Evolutionary conservation across 2,888 invertebrate genomes (phyloP), one percentile per base, ranked within the genome.

Genomic region (Sipunculus nudus): DNA sequence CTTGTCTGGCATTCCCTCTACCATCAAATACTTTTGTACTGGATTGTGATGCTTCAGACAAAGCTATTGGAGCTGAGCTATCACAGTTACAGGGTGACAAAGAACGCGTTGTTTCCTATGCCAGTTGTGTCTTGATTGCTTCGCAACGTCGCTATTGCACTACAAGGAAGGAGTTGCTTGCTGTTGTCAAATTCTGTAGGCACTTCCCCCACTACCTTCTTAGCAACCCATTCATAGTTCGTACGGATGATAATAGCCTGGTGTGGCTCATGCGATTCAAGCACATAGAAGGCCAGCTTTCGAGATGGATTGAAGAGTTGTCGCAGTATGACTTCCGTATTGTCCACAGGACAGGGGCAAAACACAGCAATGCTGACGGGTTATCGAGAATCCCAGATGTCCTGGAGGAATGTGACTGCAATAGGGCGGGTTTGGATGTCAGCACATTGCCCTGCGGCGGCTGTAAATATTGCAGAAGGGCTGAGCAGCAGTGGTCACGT

Each of bases 251-350:
- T 10, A 25, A 23, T 16, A 28, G 28, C 10, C n/a, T 48, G 16
- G 10, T 19, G 3, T 48, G 48, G 48, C 32, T 48, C 6, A 19
- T 6, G 23, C 4, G 32, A 16, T 48, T 48, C 19, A 48, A 48
- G 48, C 19, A 28, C 4, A n/a, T n/a, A 13, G 28, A 4, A n/a
- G 48, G 31, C 8, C 48, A 48, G 23, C 13, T 48, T 3, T 26
- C n/a, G 4, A 13, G 32, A 16, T 48, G 48, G 28, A n/a, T 48
- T 19, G 48, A 28, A 3, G 48, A 48, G 29, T 23, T 48, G 3
- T 16, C 31, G 4, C 48, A 48, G 19, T 48, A 48, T 29, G 29
- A 29, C 19, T 54, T 69, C 61, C 19, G 21, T 5, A 45, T 48
- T n/a, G n/a, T 28, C 13, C 48, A 48, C 19, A 16, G 32, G n/a